These are phyloP conservation scores for Apostichopus californicus DNA, from an alignment of 35 echinoderm and acorn worm species.

Conservation along the genomic window DNA sequence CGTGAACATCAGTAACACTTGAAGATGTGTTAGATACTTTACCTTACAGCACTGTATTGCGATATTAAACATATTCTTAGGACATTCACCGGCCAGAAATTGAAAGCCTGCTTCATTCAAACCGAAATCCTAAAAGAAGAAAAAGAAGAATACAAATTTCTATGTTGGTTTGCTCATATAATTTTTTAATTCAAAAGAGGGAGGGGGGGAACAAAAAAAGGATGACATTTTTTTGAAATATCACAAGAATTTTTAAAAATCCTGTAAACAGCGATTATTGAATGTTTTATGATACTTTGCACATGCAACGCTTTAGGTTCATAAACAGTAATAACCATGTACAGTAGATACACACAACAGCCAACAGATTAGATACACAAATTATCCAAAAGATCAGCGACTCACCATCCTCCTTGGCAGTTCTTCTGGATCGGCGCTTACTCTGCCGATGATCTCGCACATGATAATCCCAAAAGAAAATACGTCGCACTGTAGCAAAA, in stretches of 20 bases:
- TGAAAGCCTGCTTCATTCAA: slow-evolving; percentile 34
- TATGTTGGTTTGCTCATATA: too few relatives aligned
- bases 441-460: slow-evolving; percentile 88
- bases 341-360: too few relatives aligned
- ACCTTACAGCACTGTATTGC: slow-evolving; percentile 47
- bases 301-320: too few relatives aligned
- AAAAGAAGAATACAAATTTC: background rate
- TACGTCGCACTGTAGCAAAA: slow-evolving; percentile 58
- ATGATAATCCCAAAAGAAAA: slow-evolving; percentile 96
- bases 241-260: too few relatives aligned
- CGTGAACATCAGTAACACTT: too few relatives aligned
- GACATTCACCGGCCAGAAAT: slow-evolving; percentile 38
- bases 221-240: too few relatives aligned
- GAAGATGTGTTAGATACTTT: background rate
- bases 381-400: background rate
- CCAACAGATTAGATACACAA: too few relatives aligned
- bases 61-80: slow-evolving; percentile 7
- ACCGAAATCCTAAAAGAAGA: slow-evolving; percentile 26
- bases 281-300: too few relatives aligned
- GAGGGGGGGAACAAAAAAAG: too few relatives aligned
- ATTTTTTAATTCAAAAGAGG: too few relatives aligned
- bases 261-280: too few relatives aligned
- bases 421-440: slow-evolving; percentile 86
- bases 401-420: slow-evolving; percentile 79
- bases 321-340: too few relatives aligned